Conservation (phyloP, 2,888 invertebrate species). For the Nycteola revayana region DNA sequence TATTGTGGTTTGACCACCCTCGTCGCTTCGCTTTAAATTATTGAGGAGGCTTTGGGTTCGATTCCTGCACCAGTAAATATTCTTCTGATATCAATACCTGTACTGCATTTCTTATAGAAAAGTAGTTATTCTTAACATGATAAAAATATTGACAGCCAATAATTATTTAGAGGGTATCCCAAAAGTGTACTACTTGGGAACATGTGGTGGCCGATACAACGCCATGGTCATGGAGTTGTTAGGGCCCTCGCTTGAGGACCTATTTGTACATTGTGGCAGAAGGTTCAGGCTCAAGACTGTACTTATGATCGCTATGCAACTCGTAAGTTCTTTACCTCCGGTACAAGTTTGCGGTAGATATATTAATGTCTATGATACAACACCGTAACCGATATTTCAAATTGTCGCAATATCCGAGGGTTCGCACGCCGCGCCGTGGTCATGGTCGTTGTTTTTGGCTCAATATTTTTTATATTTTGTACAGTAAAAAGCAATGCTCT, state of each 20-base stretch:
- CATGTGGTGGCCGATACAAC: constrained; percentile 99
- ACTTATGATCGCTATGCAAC: constrained; percentile 98
- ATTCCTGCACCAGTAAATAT: too few relatives aligned
- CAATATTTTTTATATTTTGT: constrained; percentile 28
- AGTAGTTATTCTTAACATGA: constrained; percentile 17
- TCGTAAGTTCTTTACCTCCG: constrained; percentile 87
- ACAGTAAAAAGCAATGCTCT: constrained; percentile 63
- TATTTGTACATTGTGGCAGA: constrained; percentile 99
- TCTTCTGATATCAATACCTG: too few relatives aligned
- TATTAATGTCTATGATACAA: constrained; percentile 50
- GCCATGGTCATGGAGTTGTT: constrained; percentile 99
- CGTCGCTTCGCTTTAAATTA: too few relatives aligned
- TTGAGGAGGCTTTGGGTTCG: too few relatives aligned
- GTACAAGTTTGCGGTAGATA: constrained; percentile 39
- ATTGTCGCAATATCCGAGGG: constrained; percentile 49
- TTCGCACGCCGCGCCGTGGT: constrained; percentile 57
- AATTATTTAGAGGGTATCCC: constrained; percentile 95
- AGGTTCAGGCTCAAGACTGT: constrained; percentile 99
- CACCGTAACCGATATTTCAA: constrained; percentile 67
- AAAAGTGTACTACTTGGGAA: constrained; percentile 99
- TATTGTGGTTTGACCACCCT: too few relatives aligned
- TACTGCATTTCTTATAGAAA: too few relatives aligned
- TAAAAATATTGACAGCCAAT: constrained; percentile 33
- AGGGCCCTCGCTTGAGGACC: constrained; percentile 99
- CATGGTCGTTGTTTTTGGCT: constrained; percentile 61